These are phyloP conservation scores for Hydropsyche betteni DNA, from an alignment of 2,888 invertebrate genomes.

Conservation along the genomic window DNA sequence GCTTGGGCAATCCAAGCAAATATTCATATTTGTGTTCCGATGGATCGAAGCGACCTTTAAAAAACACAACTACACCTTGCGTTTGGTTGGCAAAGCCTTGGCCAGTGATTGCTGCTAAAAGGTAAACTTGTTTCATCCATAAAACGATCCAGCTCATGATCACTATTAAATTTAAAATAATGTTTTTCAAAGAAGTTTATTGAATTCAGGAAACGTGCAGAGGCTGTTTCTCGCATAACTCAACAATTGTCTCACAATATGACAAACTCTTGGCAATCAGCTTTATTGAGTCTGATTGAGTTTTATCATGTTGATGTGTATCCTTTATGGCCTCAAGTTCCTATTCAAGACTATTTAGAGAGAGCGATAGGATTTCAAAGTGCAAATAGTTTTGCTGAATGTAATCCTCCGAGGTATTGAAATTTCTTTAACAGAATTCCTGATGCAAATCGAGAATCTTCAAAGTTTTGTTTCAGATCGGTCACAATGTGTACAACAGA, in stretches of 20 bases:
- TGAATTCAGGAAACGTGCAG: conserved; percentile 43
- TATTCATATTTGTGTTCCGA: conserved; percentile 82
- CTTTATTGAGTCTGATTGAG: conserved; percentile 70
- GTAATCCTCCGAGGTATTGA: conserved; percentile 71
- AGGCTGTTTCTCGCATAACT: conserved; percentile 43
- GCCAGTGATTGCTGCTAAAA: conserved; percentile 76
- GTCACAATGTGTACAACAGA: conserved; percentile 75
- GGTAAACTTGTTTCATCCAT: conserved; percentile 57
- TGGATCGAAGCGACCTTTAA: conserved; percentile 71
- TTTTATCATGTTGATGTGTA: conserved; percentile 65
- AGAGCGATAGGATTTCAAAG: conserved; percentile 70
- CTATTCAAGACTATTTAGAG: conserved; percentile 74
- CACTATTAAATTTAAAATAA: too few relatives aligned
- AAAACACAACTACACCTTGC: conserved; percentile 70
- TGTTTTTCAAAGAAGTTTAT: not conserved
- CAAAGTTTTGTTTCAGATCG: conserved; percentile 57
- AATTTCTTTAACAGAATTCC: not conserved
- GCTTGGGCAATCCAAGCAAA: conserved; percentile 58
- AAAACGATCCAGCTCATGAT: not conserved
- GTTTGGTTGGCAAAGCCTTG: conserved; percentile 83
- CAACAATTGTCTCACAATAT: conserved; percentile 58
- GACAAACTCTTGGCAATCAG: conserved; percentile 65
- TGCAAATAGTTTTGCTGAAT: conserved; percentile 74
- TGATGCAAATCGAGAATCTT: not conserved
- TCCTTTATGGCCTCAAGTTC: conserved; percentile 67